These are phyloP conservation scores for Drosophila albomicans DNA, from an alignment of 1,140 invertebrate genomes.

Conservation along the genomic window DNA sequence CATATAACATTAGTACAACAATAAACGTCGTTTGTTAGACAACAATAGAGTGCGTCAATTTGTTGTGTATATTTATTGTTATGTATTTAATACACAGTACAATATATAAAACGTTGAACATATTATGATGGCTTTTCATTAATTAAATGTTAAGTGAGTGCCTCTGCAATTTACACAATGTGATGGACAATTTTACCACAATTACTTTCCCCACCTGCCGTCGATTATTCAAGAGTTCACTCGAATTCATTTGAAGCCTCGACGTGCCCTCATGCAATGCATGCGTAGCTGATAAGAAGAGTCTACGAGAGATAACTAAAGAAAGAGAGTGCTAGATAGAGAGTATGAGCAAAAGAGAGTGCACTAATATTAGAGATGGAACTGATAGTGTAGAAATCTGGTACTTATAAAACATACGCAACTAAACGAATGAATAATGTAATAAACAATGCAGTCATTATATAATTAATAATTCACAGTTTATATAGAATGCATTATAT, in stretches of 20 bases:
- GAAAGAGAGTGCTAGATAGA: neutral
- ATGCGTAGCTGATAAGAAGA: conserved; percentile 36
- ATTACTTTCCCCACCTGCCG: conserved; percentile 38
- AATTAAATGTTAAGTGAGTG: conserved; percentile 50
- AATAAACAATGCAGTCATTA: too few species aligned
- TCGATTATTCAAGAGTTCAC: conserved; percentile 26
- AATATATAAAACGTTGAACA: conserved; percentile 28
- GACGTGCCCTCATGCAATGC: neutral
- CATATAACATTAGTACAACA: neutral
- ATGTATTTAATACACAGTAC: conserved; percentile 12
- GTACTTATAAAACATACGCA: too few species aligned
- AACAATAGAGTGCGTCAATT: conserved; percentile 49
- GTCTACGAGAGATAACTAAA: neutral
- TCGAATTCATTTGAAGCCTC: neutral
- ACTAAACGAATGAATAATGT: too few species aligned
- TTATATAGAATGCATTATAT: too few species aligned
- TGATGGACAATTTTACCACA: conserved; percentile 6
- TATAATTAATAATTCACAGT: too few species aligned
- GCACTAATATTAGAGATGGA: conserved; percentile 19
- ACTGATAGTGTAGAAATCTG: too few species aligned
- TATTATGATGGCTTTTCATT: conserved; percentile 44
- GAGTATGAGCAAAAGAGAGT: conserved; percentile 8
- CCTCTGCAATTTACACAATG: conserved; percentile 15
- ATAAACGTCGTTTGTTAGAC: conserved; percentile 17
- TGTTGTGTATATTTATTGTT: conserved; percentile 6